These are phyloP conservation scores for Ormyrus labotus DNA, from an alignment of 2,888 invertebrate genomes.

Conservation along the genomic window DNA sequence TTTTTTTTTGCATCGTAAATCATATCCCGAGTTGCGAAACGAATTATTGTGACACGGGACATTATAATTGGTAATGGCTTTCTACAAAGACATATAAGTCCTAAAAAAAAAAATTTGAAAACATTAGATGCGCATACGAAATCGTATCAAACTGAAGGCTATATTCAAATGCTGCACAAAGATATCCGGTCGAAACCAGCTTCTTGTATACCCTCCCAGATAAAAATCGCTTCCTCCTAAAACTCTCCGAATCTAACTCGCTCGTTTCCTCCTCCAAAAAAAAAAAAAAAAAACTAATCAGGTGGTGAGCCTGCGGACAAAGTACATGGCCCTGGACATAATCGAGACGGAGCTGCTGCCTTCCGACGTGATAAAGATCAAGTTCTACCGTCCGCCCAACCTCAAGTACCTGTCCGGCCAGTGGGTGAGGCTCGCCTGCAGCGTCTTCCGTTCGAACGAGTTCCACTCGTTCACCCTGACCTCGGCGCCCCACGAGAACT, in stretches of 20 bases:
- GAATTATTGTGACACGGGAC: too few species aligned
- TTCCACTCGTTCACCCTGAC: constrained; percentile 97
- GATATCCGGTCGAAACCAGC: not conserved
- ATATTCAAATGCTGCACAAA: not conserved
- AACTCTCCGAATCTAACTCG: too few species aligned
- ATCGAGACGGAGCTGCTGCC: constrained; percentile 95
- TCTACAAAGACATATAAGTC: too few species aligned
- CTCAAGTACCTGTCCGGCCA: constrained; percentile 96
- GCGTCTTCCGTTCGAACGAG: constrained; percentile 91
- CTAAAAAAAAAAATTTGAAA: not conserved
- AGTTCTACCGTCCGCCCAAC: constrained; percentile 96
- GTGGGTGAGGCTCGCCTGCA: constrained; percentile 95
- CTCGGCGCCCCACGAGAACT: constrained; percentile 97
- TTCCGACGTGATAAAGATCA: constrained; percentile 95
- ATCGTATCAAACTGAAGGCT: too few species aligned
- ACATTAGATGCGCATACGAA: too few species aligned
- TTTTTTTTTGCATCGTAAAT: too few species aligned
- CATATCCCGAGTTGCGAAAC: too few species aligned
- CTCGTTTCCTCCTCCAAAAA: not conserved
- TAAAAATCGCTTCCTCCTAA: too few species aligned
- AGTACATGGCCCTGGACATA: constrained; percentile 94
- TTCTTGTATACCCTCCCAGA: too few species aligned
- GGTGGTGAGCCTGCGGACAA: constrained; percentile 92
- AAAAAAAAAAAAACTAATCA: constrained; percentile 65
- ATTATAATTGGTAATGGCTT: too few species aligned